Evolutionary conservation across 2,797 vertebrate genomes (phyloP).

Genomic region (Oreochromis mossambicus): DNA sequence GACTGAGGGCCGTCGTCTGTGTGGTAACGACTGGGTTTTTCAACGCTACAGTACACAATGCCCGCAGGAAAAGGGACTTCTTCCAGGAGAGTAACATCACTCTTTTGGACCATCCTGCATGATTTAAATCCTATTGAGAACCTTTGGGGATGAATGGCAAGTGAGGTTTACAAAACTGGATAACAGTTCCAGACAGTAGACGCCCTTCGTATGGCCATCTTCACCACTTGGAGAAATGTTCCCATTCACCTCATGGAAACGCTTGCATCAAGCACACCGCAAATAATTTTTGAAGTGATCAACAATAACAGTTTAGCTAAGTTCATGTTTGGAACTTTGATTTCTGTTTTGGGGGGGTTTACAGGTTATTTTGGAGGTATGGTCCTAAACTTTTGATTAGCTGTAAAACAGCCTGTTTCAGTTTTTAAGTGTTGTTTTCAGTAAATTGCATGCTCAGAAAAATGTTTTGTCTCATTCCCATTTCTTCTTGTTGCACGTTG

Average conservation of each 20-base stretch:
- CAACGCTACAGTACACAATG: neutral
- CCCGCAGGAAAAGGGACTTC: neutral
- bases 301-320: neutral
- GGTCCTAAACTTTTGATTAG: neutral
- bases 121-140: neutral
- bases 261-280: neutral
- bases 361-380: neutral
- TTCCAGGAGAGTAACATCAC: neutral
- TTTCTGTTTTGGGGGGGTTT: neutral
- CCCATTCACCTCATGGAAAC: neutral
- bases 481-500: neutral
- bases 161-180: neutral
- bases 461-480: neutral
- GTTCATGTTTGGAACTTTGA: neutral
- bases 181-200: neutral
- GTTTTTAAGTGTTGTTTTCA: neutral
- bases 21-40: neutral
- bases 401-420: neutral
- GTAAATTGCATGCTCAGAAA: neutral
- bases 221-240: neutral
- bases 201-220: neutral
- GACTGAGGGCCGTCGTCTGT: neutral
- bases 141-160: neutral
- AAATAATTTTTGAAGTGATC: neutral
- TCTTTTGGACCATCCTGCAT: neutral